A percentile compares a stretch with the other conserved stretches of the same genome.
Conservation (phyloP, 1,140 invertebrate genomes). For the Patella vulgata region DNA sequence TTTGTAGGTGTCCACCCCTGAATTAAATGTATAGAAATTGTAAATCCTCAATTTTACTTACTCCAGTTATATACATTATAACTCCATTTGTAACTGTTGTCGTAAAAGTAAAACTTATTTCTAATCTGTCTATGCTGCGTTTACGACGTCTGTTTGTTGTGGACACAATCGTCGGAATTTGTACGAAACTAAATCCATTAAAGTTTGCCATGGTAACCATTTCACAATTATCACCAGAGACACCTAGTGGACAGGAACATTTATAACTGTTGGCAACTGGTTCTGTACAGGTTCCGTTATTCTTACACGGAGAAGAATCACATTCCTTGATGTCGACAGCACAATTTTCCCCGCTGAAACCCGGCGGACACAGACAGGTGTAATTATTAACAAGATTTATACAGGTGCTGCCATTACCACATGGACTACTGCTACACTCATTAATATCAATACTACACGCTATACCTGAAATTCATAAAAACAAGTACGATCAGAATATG, state of each 20-base stretch:
- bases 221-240: conserved; percentile 35
- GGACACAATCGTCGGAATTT: conserved; percentile 2
- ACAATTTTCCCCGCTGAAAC: conserved; percentile 41
- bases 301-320: conserved; percentile 38
- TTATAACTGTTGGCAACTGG: conserved; percentile 56
- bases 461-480: conserved; percentile 36
- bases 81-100: conserved; percentile 30
- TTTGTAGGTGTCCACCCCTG: no score
- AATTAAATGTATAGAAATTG: neutral
- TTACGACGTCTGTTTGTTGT: neutral
- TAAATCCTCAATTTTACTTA: conserved; percentile 11
- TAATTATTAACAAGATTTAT: conserved; percentile 41
- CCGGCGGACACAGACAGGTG: conserved; percentile 45
- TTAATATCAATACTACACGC: conserved; percentile 52
- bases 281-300: conserved; percentile 53
- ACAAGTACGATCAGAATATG: conserved; percentile 40
- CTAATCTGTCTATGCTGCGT: neutral
- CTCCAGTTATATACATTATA: conserved; percentile 30
- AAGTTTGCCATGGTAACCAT: conserved; percentile 45
- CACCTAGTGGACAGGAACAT: conserved; percentile 35
- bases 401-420: conserved; percentile 38
- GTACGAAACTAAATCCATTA: conserved; percentile 18
- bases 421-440: conserved; percentile 42
- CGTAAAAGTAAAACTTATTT: conserved; percentile 23
- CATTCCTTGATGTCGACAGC: conserved; percentile 45